phyloP scores from a whole-genome alignment of 2,113 vertebrate genomes.

The Pollimyrus isidori region DNA sequence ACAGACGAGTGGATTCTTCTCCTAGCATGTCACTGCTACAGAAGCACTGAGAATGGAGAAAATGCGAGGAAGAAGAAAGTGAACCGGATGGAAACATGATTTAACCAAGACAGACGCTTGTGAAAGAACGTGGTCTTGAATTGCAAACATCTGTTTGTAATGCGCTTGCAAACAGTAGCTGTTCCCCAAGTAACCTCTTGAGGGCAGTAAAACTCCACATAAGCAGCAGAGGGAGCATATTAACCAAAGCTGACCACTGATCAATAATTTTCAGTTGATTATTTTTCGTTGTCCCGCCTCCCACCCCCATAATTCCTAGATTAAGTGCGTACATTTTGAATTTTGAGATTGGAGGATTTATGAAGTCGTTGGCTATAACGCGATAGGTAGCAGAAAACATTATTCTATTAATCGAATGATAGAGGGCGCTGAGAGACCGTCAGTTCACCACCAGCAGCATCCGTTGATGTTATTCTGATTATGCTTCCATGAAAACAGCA shows the following conservation, averaged over 20 bases:
- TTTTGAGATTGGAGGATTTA: not conserved
- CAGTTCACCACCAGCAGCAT: not conserved
- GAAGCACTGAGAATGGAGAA: not conserved
- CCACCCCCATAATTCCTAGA: not conserved
- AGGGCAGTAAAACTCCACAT: slow-evolving; percentile 47
- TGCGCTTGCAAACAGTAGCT: not conserved
- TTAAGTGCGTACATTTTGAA: not conserved
- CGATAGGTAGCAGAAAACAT: not conserved
- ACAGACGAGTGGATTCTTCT: not conserved
- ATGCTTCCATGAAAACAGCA: not conserved
- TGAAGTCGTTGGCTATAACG: not conserved
- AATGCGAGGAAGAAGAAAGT: not conserved
- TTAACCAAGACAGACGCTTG: not conserved
- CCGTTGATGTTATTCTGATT: not conserved
- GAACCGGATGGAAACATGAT: not conserved
- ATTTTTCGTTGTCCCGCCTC: not conserved
- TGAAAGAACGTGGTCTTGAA: not conserved
- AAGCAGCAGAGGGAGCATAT: not conserved
- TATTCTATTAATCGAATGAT: not conserved
- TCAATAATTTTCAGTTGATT: not conserved
- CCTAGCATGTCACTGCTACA: not conserved
- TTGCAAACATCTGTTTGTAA: not conserved
- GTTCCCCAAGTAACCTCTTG: slow-evolving; percentile 39
- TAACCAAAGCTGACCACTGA: not conserved
- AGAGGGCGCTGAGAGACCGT: not conserved